Evolutionary conservation across 2,797 vertebrate species (phyloP).

Genomic region (Carcharodon carcharias): DNA sequence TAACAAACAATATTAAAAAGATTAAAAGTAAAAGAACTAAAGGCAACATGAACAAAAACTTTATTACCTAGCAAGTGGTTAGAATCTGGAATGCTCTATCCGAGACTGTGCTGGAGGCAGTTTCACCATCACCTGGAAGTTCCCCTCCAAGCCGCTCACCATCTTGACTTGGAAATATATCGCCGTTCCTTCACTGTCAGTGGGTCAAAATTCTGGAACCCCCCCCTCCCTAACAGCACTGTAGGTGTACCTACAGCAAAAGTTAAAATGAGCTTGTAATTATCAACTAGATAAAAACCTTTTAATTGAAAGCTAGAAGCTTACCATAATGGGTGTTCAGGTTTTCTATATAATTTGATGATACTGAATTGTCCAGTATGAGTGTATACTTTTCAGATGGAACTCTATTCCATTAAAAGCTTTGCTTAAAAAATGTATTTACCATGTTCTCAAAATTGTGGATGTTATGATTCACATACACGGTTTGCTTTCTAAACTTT

Average conservation of each 20-base stretch:
- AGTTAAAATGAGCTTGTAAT: neutral
- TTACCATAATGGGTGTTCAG: neutral
- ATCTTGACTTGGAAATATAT: no score
- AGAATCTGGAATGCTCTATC: no score
- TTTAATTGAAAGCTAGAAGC: neutral
- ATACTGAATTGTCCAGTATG: neutral
- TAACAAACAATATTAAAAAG: neutral
- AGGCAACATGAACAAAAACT: no score
- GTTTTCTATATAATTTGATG: neutral
- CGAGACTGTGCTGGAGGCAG: no score
- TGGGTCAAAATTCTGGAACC: no score
- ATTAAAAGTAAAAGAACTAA: no score
- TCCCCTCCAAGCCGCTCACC: no score
- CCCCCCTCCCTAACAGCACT: no score
- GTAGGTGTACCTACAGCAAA: neutral
- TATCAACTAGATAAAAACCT: neutral
- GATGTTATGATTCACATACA: neutral
- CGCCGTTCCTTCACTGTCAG: no score
- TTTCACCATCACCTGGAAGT: no score
- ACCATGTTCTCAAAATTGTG: neutral
- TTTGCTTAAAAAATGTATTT: neutral
- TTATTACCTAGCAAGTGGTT: no score
- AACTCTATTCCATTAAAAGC: neutral
- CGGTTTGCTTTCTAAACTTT: neutral
- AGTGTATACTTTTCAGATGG: neutral